Evolutionary conservation across 2,888 invertebrate species (phyloP), one percentile per base, ranked within the genome.

Genomic region (Choreutis nemorana): DNA sequence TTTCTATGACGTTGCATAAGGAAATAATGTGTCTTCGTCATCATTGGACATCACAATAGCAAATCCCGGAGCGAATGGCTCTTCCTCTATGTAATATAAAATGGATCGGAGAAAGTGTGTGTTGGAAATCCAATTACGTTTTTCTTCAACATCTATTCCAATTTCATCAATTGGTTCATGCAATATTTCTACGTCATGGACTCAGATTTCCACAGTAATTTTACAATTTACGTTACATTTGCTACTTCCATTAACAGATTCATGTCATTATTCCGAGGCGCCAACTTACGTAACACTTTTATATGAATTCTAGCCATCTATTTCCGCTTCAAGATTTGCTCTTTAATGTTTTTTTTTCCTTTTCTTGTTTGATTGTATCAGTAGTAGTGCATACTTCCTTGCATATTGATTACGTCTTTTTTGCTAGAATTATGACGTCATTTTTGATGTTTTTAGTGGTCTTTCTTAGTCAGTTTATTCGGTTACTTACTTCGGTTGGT

Each of bases 71-170:
- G n/a, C n/a, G n/a, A n/a, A n/a, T n/a, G n/a, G n/a, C n/a, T n/a
- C n/a, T n/a, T n/a, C n/a, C n/a, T n/a, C n/a, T n/a, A n/a, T n/a
- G n/a, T n/a, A n/a, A n/a, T n/a, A n/a, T n/a, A n/a, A n/a, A n/a
- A 26, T n/a, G 46, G 48, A 49, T 43, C 42, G 52, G 62, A 50
- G 63, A 67, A 66, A 66, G 65, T 51, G 41, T 33, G 42, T 42
- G 33, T 10, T 26, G n/a, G 42, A 48, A 54, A 45, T 50, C 48
- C 56, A 64, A 60, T 64, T 60, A 57, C 42, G 41, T 52, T 54
- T 58, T 56, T 56, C 58, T 54, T 49, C 45, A 40, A 39, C 39
- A 42, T 42, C 38, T 28, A 29, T 39, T 33, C 28, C 31, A 32
- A 29, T 48, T 49, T 50, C 41, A 45, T 45, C 31, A n/a, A n/a